A percentile compares a stretch with the other conserved stretches of the same genome.
phyloP scores from a whole-genome alignment of 1,140 invertebrate species.

The Brachionus koreanus region DNA sequence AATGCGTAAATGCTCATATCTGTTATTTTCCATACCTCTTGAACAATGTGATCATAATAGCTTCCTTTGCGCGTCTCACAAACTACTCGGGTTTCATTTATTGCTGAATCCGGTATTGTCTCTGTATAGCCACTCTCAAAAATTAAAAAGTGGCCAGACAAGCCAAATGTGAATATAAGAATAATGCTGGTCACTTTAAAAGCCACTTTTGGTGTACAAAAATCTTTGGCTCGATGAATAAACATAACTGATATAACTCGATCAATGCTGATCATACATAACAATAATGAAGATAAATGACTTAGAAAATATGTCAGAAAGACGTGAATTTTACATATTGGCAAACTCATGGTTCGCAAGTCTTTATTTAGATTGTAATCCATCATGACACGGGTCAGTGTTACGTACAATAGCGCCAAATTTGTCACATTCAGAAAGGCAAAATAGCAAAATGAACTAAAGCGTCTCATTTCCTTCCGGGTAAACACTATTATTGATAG shows the following conservation, averaged over 20 bases:
- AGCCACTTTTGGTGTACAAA: constrained; percentile 22
- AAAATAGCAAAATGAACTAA: constrained; percentile 43
- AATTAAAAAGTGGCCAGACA: constrained; percentile 34
- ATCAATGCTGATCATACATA: constrained; percentile 41
- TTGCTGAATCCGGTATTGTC: neutral
- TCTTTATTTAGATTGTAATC: constrained; percentile 31
- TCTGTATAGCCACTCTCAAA: constrained; percentile 17
- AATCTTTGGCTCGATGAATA: constrained; percentile 35
- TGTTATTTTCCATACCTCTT: constrained; percentile 33
- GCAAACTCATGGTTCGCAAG: constrained; percentile 4
- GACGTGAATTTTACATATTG: constrained; percentile 37
- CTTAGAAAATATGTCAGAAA: constrained; percentile 43
- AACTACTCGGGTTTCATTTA: neutral
- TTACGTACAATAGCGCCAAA: constrained; percentile 29
- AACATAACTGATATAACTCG: constrained; percentile 43
- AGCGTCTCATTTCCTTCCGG: constrained; percentile 39
- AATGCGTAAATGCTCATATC: constrained; percentile 42
- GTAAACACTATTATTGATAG: constrained; percentile 39
- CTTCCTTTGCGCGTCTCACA: neutral
- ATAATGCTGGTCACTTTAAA: neutral
- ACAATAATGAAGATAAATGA: constrained; percentile 40
- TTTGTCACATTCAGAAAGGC: constrained; percentile 26
- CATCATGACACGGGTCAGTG: constrained; percentile 25
- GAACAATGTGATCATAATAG: neutral
- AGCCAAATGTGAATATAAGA: neutral